Evolutionary conservation across 30 jellyfish, hydroid and myxozoan species (phyloP).

Genomic region (Chrysaora quinquecirrha): DNA sequence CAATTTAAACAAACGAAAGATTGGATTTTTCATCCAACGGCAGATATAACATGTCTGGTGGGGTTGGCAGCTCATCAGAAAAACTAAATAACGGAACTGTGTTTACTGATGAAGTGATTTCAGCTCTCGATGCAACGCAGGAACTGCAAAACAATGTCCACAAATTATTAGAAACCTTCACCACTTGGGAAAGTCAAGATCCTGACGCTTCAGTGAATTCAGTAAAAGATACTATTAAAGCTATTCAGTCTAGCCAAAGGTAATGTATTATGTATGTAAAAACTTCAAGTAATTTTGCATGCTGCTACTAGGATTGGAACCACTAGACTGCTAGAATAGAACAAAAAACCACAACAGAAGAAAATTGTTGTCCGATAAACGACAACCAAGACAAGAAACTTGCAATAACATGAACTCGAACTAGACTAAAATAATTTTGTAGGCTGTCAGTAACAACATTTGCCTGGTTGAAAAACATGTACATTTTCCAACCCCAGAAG

Average conservation of each 20-base stretch:
- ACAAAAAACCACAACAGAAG: too few species aligned
- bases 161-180: constrained; percentile 47
- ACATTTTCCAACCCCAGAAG: too few species aligned
- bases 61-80: neutral
- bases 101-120: constrained; percentile 36
- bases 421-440: too few species aligned
- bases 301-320: too few species aligned
- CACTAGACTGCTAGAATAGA: too few species aligned
- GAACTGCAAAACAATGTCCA: constrained; percentile 63
- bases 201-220: constrained; percentile 27
- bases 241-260: constrained; percentile 63
- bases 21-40: neutral
- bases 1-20: neutral
- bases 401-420: too few species aligned
- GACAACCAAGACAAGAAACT: constrained; percentile 47
- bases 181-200: constrained; percentile 55
- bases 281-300: too few species aligned
- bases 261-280: too few species aligned
- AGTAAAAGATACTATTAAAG: constrained; percentile 51
- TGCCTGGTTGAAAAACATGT: too few species aligned
- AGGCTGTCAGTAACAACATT: too few species aligned
- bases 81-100: neutral
- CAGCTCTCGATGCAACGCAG: constrained; percentile 55
- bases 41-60: constrained; percentile 17
- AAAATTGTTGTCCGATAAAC: too few species aligned